A percentile compares a stretch with the other conserved stretches of the same genome.
phyloP scores from a whole-genome alignment of 2,797 vertebrate genomes.

The Aulostomus chinensis region DNA sequence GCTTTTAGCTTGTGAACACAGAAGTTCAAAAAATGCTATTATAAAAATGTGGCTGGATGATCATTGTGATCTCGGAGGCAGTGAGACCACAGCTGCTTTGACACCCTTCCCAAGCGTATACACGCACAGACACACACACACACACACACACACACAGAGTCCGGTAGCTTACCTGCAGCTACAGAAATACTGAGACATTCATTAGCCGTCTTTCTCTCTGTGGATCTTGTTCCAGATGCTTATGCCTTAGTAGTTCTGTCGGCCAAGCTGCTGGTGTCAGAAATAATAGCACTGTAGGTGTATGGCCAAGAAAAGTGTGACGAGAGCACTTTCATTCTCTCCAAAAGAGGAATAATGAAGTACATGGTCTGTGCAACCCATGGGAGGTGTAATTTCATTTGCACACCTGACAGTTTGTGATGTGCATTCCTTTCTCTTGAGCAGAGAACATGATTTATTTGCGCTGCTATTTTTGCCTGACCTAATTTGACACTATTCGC shows the following conservation, averaged over 20 bases:
- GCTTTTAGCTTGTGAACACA: constrained; percentile 12
- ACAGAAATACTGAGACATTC: constrained; percentile 30
- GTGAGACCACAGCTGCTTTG: too few relatives aligned
- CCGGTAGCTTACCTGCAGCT: constrained; percentile 16
- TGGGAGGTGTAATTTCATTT: constrained; percentile 72
- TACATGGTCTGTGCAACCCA: constrained; percentile 68
- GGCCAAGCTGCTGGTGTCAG: constrained; percentile 65
- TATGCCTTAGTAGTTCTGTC: constrained; percentile 50
- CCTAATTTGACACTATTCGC: constrained; percentile 79
- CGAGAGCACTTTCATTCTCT: constrained; percentile 63
- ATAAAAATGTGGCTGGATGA: too few relatives aligned
- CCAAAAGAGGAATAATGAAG: constrained; percentile 75
- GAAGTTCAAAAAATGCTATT: constrained; percentile 6
- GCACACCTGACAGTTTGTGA: constrained; percentile 74
- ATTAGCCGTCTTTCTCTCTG: constrained; percentile 46
- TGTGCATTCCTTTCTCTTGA: constrained; percentile 52
- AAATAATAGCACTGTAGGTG: constrained; percentile 67
- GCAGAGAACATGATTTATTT: constrained; percentile 77
- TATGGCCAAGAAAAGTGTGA: constrained; percentile 51
- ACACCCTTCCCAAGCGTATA: neutral
- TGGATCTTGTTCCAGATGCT: constrained; percentile 51
- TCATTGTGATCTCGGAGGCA: too few relatives aligned
- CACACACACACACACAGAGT: constrained; percentile 3
- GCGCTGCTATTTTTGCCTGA: constrained; percentile 71
- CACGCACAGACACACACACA: neutral